Evolutionary conservation across 2,113 vertebrate species (phyloP).

Genomic region (Pipra filicauda): DNA sequence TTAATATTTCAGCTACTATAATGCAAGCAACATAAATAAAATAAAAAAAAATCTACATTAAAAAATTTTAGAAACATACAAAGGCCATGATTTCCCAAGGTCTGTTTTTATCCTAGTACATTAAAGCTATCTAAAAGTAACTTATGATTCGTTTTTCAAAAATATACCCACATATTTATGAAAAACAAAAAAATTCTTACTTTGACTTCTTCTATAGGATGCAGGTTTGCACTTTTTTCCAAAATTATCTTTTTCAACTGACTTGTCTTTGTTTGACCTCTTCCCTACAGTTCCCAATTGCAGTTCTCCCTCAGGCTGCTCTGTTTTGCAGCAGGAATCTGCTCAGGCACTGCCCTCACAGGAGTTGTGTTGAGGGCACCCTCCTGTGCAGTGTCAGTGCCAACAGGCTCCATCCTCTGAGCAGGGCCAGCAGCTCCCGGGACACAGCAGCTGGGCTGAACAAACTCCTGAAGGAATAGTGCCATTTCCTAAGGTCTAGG

Average conservation of each 20-base stretch:
- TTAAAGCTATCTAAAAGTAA: background rate
- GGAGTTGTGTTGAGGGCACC: rapidly evolving
- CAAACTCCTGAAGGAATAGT: background rate
- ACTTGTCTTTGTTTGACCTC: background rate
- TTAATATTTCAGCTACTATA: background rate
- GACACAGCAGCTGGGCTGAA: background rate
- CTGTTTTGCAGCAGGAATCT: background rate
- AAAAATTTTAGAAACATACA: background rate
- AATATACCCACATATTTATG: background rate
- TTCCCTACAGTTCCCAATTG: background rate
- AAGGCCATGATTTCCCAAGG: background rate
- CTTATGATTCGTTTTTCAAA: background rate
- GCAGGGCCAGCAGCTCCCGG: background rate
- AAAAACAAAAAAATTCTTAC: background rate
- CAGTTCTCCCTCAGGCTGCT: background rate
- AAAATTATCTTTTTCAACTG: background rate
- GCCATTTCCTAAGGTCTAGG: too few species aligned
- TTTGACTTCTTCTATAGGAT: background rate
- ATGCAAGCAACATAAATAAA: background rate
- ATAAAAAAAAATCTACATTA: background rate
- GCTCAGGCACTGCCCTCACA: background rate
- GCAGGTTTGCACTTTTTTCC: background rate
- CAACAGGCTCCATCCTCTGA: background rate
- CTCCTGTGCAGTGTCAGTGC: background rate
- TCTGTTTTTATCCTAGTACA: background rate